phyloP scores from a whole-genome alignment of 2,113 vertebrate genomes.

The Leucoraja erinaceus region DNA sequence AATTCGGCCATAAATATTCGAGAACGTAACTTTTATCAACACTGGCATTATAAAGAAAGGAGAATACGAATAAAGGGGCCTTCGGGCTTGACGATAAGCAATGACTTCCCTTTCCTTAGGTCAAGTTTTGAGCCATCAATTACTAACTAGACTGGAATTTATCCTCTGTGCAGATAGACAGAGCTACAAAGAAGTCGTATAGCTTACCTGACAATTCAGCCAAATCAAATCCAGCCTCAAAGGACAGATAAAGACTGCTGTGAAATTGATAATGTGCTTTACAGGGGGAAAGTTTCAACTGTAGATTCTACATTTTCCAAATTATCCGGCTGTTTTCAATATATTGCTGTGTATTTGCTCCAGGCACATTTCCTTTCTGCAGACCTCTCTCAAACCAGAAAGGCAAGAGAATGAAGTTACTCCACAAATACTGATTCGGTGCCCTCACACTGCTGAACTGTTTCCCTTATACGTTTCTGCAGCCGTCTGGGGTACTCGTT shows the following conservation, averaged over 20 bases:
- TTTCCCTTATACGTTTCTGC: conserved; percentile 26
- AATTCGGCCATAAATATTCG: neutral
- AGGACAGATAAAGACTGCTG: conserved; percentile 27
- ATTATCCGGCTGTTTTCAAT: neutral
- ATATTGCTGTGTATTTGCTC: neutral
- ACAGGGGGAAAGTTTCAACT: neutral
- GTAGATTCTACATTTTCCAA: conserved; percentile 16
- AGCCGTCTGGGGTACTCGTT: conserved; percentile 23
- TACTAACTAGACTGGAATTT: neutral
- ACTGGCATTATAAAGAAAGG: neutral
- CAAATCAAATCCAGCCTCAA: conserved; percentile 28
- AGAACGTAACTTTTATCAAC: neutral
- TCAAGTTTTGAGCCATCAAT: conserved; percentile 27
- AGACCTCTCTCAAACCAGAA: neutral
- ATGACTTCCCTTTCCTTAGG: conserved; percentile 19
- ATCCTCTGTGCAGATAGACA: conserved; percentile 11
- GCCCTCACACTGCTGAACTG: neutral
- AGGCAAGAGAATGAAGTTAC: neutral
- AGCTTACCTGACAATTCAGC: conserved; percentile 33
- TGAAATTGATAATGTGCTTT: conserved; percentile 31
- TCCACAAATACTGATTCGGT: neutral
- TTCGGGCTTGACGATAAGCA: neutral
- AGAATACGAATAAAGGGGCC: neutral
- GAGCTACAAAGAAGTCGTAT: conserved; percentile 15
- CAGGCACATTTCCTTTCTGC: neutral